These are phyloP conservation scores for Minunthozetes semirufus DNA, from an alignment of 2,888 invertebrate genomes.

Conservation along the genomic window DNA sequence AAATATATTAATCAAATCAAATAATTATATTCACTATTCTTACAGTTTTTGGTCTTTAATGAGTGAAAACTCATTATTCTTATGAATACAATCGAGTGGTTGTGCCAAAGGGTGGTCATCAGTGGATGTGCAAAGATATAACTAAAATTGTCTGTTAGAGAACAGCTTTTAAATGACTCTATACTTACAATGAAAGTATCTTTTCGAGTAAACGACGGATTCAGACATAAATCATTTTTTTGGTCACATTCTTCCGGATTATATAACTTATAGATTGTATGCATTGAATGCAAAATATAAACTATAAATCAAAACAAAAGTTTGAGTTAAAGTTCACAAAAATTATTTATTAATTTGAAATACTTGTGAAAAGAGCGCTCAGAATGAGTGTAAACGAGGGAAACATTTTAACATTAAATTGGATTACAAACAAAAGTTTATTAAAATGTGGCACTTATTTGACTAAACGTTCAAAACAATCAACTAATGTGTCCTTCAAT, in stretches of 20 bases:
- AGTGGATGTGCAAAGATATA: constrained; percentile 39
- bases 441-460: neutral
- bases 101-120: constrained; percentile 29
- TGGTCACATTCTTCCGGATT: constrained; percentile 46
- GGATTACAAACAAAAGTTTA: too few relatives aligned
- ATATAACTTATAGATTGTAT: constrained; percentile 51
- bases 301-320: constrained; percentile 39
- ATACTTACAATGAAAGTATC: constrained; percentile 43
- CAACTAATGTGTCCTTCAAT: too few relatives aligned
- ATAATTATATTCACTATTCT: too few relatives aligned
- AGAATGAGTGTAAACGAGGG: constrained; percentile 12
- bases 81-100: constrained; percentile 29
- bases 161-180: too few relatives aligned
- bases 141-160: too few relatives aligned
- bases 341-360: too few relatives aligned
- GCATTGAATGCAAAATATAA: constrained; percentile 52
- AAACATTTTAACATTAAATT: neutral
- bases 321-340: neutral
- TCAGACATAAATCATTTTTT: constrained; percentile 46
- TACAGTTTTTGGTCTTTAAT: constrained; percentile 33
- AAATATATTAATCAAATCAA: too few relatives aligned
- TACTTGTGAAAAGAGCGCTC: constrained; percentile 3
- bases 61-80: neutral
- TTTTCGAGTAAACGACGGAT: constrained; percentile 45
- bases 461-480: too few relatives aligned